Percentiles rank a stretch among this genome's conserved stretches.
Conservation (phyloP, 2,113 vertebrate species). For the Osmerus mordax region DNA sequence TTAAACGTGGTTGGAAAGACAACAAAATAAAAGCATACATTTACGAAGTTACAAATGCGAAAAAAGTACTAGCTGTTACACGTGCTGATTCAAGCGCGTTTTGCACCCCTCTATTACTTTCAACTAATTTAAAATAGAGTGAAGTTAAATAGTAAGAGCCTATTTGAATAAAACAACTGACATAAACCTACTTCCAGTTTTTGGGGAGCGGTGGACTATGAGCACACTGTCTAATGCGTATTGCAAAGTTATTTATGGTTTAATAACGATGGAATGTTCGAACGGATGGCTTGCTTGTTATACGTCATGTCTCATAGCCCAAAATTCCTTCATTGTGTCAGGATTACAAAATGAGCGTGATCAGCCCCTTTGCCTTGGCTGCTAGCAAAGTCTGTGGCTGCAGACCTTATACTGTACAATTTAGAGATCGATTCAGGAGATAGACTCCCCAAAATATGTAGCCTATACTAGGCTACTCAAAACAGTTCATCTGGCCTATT, state of each 20-base stretch:
- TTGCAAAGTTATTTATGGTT: slow-evolving; percentile 14
- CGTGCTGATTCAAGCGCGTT: no score
- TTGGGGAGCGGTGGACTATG: neutral
- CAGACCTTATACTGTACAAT: slow-evolving; percentile 79
- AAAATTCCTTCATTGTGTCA: slow-evolving; percentile 77
- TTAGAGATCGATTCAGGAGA: slow-evolving; percentile 67
- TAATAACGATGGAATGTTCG: slow-evolving; percentile 8
- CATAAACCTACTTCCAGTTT: neutral
- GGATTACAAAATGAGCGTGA: slow-evolving; percentile 74
- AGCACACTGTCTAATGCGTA: neutral
- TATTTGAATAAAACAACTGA: neutral
- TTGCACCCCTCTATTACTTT: no score
- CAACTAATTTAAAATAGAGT: no score
- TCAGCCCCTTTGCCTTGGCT: slow-evolving; percentile 58
- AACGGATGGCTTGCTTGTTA: slow-evolving; percentile 1
- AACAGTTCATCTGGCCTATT: neutral
- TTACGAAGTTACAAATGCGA: neutral
- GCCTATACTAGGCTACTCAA: neutral
- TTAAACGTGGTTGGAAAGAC: slow-evolving; percentile 52
- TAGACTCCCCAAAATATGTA: neutral
- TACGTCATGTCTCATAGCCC: slow-evolving; percentile 50
- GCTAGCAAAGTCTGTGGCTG: slow-evolving; percentile 73
- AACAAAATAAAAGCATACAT: slow-evolving; percentile 25
- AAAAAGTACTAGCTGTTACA: neutral
- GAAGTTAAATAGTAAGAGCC: neutral